These are phyloP conservation scores for Syrista parreyssii DNA, from an alignment of 2,888 invertebrate species.

Conservation along the genomic window DNA sequence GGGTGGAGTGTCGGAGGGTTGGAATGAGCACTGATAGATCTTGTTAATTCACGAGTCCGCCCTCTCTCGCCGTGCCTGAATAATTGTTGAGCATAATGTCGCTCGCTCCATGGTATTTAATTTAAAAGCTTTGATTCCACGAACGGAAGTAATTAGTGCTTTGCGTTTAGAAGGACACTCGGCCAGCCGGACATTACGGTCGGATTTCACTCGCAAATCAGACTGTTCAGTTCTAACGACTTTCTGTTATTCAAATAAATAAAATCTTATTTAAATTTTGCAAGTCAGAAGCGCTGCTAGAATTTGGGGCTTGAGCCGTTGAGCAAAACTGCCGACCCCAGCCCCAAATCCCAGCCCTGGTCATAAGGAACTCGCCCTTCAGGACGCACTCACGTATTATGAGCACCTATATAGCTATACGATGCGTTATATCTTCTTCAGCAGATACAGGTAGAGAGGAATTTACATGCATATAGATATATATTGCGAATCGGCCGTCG, in stretches of 20 bases:
- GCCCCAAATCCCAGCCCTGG: neutral
- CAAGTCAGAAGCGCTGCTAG: neutral
- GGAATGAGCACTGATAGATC: constrained; percentile 46
- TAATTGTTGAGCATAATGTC: constrained; percentile 54
- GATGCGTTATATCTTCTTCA: neutral
- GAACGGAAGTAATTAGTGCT: constrained; percentile 39
- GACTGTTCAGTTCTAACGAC: neutral
- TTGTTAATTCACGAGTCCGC: constrained; percentile 54
- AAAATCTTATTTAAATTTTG: neutral
- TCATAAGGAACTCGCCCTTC: neutral
- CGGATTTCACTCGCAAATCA: neutral
- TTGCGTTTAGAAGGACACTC: constrained; percentile 15
- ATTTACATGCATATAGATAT: neutral
- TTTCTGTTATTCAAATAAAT: neutral
- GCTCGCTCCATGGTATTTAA: constrained; percentile 40
- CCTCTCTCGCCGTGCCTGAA: constrained; percentile 32
- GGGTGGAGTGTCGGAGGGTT: constrained; percentile 22
- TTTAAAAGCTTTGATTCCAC: constrained; percentile 47
- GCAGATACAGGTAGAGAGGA: neutral
- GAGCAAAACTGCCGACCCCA: neutral
- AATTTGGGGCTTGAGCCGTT: neutral
- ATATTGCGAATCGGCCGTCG: neutral
- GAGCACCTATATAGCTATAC: neutral
- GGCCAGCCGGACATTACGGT: constrained; percentile 3
- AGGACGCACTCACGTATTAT: neutral